Conservation (phyloP, 1,140 invertebrate genomes). For the Elysia chlorotica region DNA sequence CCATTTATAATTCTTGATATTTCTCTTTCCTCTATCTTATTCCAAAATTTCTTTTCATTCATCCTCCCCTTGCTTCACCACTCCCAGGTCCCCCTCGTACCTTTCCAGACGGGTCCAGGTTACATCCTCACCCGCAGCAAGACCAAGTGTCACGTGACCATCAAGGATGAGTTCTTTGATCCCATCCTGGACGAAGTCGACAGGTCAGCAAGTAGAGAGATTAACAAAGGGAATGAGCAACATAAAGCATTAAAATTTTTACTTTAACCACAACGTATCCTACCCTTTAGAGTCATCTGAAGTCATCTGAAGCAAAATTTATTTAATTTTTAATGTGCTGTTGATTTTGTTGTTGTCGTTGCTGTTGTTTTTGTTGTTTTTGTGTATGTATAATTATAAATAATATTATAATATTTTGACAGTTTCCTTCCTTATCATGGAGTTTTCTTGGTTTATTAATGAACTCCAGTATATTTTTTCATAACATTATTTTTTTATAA, state of each 20-base stretch:
- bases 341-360: no score
- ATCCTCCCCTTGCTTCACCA: not conserved
- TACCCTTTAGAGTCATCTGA: not conserved
- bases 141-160: conserved; percentile 45
- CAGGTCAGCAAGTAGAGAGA: no score
- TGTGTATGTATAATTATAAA: no score
- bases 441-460: no score
- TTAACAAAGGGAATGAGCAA: not conserved
- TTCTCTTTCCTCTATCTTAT: not conserved
- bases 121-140: conserved; percentile 57
- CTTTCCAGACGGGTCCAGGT: conserved; percentile 47
- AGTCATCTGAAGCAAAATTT: not conserved
- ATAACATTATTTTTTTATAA: no score
- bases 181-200: not conserved
- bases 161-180: conserved; percentile 58
- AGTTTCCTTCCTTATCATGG: no score
- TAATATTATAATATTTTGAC: no score
- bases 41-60: not conserved
- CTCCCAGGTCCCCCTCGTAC: conserved; percentile 43
- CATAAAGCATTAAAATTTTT: not conserved
- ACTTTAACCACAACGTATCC: no score
- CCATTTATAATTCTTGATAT: not conserved
- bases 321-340: conserved; percentile 7
- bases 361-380: no score
- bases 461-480: no score